These are phyloP conservation scores for Trissolcus basalis DNA, from an alignment of 1,140 invertebrate genomes.

Conservation along the genomic window DNA sequence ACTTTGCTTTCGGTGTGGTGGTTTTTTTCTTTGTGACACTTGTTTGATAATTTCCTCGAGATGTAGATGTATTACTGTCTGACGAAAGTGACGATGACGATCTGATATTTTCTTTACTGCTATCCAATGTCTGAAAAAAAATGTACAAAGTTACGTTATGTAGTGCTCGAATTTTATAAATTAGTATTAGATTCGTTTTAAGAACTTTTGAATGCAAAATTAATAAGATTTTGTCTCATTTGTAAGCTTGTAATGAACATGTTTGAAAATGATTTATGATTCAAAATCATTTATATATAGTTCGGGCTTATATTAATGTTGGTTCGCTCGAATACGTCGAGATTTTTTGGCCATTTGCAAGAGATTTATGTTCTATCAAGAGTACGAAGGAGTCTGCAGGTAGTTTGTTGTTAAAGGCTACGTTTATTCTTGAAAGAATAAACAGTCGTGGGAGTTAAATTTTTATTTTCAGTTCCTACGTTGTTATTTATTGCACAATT, in stretches of 20 bases:
- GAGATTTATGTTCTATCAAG: constrained; percentile 43
- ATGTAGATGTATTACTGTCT: constrained; percentile 37
- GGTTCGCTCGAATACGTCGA: constrained; percentile 17
- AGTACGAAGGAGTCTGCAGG: constrained; percentile 25
- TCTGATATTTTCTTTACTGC: constrained; percentile 38
- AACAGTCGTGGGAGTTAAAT: constrained; percentile 15
- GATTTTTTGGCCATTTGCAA: constrained; percentile 35
- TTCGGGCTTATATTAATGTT: constrained; percentile 19
- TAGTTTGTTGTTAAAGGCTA: constrained; percentile 31
- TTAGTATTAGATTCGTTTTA: too few relatives aligned
- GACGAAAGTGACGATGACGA: constrained; percentile 44
- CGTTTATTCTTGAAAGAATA: constrained; percentile 27
- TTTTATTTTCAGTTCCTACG: constrained; percentile 12
- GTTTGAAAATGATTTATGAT: constrained; percentile 23
- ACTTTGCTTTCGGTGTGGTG: constrained; percentile 33
- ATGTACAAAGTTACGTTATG: too few relatives aligned
- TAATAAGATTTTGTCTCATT: too few relatives aligned
- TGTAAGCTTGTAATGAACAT: constrained; percentile 5
- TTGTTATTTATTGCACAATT: constrained; percentile 4
- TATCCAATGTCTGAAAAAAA: constrained; percentile 12
- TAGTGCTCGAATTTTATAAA: too few relatives aligned
- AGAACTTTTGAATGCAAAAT: too few relatives aligned
- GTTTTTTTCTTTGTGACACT: constrained; percentile 30
- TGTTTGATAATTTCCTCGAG: constrained; percentile 46
- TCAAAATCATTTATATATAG: constrained; percentile 10